Percentiles rank a stretch among this genome's conserved stretches.
Evolutionary conservation across 2,888 invertebrate species (phyloP).

Genomic region (Cosmia trapezina): DNA sequence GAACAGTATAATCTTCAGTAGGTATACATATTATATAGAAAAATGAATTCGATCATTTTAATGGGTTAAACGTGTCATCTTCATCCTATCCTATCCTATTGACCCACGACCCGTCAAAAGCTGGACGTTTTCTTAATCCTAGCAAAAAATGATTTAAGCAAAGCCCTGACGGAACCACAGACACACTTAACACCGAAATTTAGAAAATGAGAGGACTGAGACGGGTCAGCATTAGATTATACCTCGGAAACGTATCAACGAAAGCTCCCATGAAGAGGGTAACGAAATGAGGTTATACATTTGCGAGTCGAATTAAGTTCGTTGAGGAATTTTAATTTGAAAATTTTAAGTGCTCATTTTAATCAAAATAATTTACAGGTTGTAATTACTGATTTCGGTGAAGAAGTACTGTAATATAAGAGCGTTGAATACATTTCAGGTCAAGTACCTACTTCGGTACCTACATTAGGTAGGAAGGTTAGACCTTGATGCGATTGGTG

Average conservation of each 20-base stretch:
- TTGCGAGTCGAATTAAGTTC: slow-evolving; percentile 76
- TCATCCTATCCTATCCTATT: slow-evolving; percentile 21
- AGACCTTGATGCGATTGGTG: not conserved
- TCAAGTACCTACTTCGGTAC: not conserved
- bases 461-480: not conserved
- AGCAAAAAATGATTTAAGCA: slow-evolving; percentile 63
- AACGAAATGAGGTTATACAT: slow-evolving; percentile 82
- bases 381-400: slow-evolving; percentile 41
- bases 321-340: slow-evolving; percentile 73
- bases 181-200: slow-evolving; percentile 69
- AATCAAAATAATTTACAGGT: slow-evolving; percentile 66
- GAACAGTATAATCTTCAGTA: not conserved
- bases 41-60: not conserved
- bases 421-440: slow-evolving; percentile 5
- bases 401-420: slow-evolving; percentile 16
- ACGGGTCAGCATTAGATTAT: slow-evolving; percentile 79
- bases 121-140: slow-evolving; percentile 60
- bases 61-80: slow-evolving; percentile 11
- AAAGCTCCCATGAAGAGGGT: slow-evolving; percentile 83
- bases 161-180: slow-evolving; percentile 56
- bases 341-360: slow-evolving; percentile 68
- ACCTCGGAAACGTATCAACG: slow-evolving; percentile 76
- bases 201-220: slow-evolving; percentile 70
- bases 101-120: slow-evolving; percentile 28
- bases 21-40: not conserved